Base-by-base conservation (phyloP, 2,888 invertebrate genomes). In the Agrochola lota region DNA sequence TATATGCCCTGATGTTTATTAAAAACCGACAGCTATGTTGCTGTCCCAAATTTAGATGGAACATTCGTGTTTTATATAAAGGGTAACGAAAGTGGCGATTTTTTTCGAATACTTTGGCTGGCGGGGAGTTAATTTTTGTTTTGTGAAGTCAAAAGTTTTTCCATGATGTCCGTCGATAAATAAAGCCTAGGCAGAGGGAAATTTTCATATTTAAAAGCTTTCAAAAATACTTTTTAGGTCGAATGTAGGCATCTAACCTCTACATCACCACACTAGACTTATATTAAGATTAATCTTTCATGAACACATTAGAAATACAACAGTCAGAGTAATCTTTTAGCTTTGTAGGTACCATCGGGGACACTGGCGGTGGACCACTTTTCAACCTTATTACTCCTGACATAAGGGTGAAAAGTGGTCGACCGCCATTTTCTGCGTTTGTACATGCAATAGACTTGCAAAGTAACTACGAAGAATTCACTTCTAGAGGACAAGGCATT, bases 1-100 rank as follows among this genome's bases (percentile, higher is more conserved):
- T 87, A 85, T 80, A 74, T 74, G 80, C 73, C 64, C 66, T 59
- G 71, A 83, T 84, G 82, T 89, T 87, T 88, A 85, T 86, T 84
- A 83, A 87, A 84, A 77, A 63, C 71, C 63, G 40, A 30, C n/a
- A 70, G 74, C 76, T 43, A 66, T 60, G 55, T 55, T 52, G 52
- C 71, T 52, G 64, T 80, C 63, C 59, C 49, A 76, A 81, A 80
- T 79, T 64, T 79, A 74, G 76, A 85, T 79, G 72, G 81, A 64
- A 43, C 30, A 40, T 60, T 74, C 74, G 71, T 83, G 57, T 83
- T 83, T 82, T 85, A 85, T 81, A 69, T 71, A 83, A 74, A 68
- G 11, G n/a, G 55, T 26, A 52, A 43, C 72, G 30, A 15, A 43
- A 84, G 64, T 62, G 66, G 43, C 55, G 60, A 66, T 78, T 59